phyloP scores from a whole-genome alignment of 1,140 invertebrate genomes.

The Drosophila dunni region DNA sequence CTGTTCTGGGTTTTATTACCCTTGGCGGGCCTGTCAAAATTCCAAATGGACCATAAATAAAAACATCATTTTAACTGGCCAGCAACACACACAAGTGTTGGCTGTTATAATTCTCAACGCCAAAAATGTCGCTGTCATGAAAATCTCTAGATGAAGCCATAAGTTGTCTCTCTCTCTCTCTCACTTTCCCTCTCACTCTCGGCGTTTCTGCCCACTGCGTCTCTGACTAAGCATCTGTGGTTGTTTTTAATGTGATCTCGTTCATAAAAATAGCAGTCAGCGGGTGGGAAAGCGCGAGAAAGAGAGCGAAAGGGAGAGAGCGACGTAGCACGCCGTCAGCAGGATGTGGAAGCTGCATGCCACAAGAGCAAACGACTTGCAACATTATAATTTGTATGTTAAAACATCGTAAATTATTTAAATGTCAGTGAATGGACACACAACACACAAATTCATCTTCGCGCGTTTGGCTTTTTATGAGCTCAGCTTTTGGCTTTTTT shows the following conservation, averaged over 20 bases:
- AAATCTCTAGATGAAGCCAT: conserved; percentile 70
- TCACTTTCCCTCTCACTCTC: not conserved
- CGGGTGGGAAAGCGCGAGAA: not conserved
- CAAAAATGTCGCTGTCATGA: conserved; percentile 64
- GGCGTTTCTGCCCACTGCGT: not conserved
- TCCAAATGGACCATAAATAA: conserved; percentile 84
- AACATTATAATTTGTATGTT: conserved; percentile 84
- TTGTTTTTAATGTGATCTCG: conserved; percentile 31
- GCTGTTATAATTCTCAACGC: conserved; percentile 47
- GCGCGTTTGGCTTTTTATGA: conserved; percentile 39
- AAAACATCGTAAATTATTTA: conserved; percentile 84
- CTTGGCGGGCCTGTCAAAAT: conserved; percentile 77
- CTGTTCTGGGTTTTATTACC: conserved; percentile 63
- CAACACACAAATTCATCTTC: conserved; percentile 9
- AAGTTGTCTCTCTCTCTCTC: conserved; percentile 28
- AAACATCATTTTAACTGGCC: conserved; percentile 73
- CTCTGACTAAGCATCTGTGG: conserved; percentile 47
- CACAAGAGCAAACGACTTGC: conserved; percentile 50
- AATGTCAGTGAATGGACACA: conserved; percentile 71
- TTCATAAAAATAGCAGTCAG: conserved; percentile 75
- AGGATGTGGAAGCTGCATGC: conserved; percentile 46
- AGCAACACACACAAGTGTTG: not conserved
- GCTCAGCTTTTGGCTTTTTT: conserved; percentile 30
- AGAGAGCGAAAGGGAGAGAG: not conserved
- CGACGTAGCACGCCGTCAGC: not conserved